Base-by-base conservation (phyloP, 2,888 invertebrate genomes). In the Tetanocera ferruginea region DNA sequence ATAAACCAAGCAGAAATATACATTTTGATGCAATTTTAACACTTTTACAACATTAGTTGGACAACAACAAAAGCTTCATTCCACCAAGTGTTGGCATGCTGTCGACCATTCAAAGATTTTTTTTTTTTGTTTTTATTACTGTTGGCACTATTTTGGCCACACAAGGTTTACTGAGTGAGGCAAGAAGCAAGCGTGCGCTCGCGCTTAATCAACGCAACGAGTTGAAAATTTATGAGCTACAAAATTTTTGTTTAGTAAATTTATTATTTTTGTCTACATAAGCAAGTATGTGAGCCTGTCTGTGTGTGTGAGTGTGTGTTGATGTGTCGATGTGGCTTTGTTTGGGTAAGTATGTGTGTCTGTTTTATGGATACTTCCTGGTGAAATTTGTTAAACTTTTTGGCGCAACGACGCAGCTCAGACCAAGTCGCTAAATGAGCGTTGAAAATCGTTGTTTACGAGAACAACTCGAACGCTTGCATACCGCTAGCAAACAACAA, bases 381-480 rank as follows among this genome's bases (percentile, higher is more conserved):
- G 43, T 43, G 23, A 73, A 73, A 73, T 62, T 72, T 49, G 62
- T 73, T 43, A 25, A 25, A 51, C 43, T 62, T 73, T 67, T 67
- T 67, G 67, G 23, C 25, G 82, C 83, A 82, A 80, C 82, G 82
- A 82, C 82, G 85, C 79, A 85, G 82, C 82, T 81, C 81, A 84
- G 83, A 84, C 84, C 83, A 85, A 86, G 85, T 84, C 86, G 84
- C 85, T 86, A 86, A 86, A 86, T 86, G 86, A 86, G 86, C 86
- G 84, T 85, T 81, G 84, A 83, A 86, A 86, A 85, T 86, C 84
- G 83, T 85, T 85, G 83, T 85, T 84, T 85, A 83, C 84, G 43
- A 43, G 43, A 43, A 43, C 43, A 43, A 43, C 43, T 11, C 43
- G 14, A 43, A 43, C 14, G 43, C 43, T 14, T 43, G 43, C 43